Percentiles rank a stretch among this genome's conserved stretches.
phyloP scores from a whole-genome alignment of 2,888 invertebrate species.

The Polymixis lichenea region DNA sequence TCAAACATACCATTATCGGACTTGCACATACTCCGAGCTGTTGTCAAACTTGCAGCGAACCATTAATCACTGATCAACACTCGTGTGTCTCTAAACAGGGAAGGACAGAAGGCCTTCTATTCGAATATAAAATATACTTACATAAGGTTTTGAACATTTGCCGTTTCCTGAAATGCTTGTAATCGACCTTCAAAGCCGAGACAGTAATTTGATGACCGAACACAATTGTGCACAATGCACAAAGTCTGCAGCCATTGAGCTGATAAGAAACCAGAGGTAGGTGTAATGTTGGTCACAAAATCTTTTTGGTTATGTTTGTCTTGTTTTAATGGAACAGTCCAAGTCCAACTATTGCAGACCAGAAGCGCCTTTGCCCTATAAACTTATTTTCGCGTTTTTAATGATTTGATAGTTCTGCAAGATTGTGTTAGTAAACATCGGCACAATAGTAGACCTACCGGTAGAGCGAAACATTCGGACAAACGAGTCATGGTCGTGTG shows the following conservation, averaged over 20 bases:
- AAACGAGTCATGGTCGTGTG: too few relatives aligned
- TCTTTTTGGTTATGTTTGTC: neutral
- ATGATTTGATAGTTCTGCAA: conserved; percentile 16
- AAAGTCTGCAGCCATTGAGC: neutral
- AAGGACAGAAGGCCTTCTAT: conserved; percentile 6
- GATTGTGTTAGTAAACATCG: neutral
- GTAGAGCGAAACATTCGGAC: conserved; percentile 18
- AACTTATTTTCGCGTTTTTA: neutral
- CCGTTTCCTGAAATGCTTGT: neutral
- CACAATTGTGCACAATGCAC: neutral
- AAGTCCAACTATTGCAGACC: neutral
- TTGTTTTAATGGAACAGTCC: neutral
- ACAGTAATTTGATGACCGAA: neutral
- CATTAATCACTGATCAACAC: conserved; percentile 38
- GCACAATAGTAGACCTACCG: conserved; percentile 18
- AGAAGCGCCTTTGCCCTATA: neutral
- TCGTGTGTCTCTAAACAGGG: neutral
- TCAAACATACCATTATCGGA: conserved; percentile 27
- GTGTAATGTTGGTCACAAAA: neutral
- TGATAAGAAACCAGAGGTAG: neutral
- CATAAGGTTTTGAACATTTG: neutral
- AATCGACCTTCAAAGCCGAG: neutral
- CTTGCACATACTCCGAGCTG: conserved; percentile 18
- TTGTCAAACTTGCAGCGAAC: conserved; percentile 30
- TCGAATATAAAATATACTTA: neutral